Percentiles rank a stretch among this genome's conserved stretches.
phyloP scores from a whole-genome alignment of 2,888 invertebrate genomes.

The Icerya purchasi region DNA sequence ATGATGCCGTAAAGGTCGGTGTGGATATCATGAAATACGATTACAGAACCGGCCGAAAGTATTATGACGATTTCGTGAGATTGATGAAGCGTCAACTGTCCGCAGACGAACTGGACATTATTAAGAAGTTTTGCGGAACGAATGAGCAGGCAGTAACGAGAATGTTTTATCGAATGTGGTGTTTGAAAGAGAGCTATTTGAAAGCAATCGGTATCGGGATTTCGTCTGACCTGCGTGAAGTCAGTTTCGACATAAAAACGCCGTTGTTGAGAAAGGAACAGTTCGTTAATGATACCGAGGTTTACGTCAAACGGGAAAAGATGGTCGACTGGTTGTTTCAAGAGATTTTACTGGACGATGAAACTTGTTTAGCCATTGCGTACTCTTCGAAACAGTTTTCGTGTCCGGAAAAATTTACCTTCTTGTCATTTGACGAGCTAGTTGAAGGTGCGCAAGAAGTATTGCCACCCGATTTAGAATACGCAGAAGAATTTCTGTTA shows the following conservation, averaged over 20 bases:
- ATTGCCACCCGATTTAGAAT: slow-evolving; percentile 31
- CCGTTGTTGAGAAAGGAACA: slow-evolving; percentile 23
- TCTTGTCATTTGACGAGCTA: slow-evolving; percentile 37
- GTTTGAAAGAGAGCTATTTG: slow-evolving; percentile 81
- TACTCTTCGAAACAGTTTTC: slow-evolving; percentile 27
- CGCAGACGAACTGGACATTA: slow-evolving; percentile 52
- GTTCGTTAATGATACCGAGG: slow-evolving; percentile 39
- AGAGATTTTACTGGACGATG: slow-evolving; percentile 42
- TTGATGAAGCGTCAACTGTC: slow-evolving; percentile 75
- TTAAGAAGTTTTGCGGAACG: slow-evolving; percentile 34
- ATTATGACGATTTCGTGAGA: slow-evolving; percentile 49
- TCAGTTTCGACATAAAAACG: slow-evolving; percentile 50
- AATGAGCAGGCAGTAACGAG: slow-evolving; percentile 35
- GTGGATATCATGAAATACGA: slow-evolving; percentile 65
- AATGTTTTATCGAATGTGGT: slow-evolving; percentile 77
- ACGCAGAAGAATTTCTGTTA: slow-evolving; percentile 33
- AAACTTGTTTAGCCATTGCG: slow-evolving; percentile 33
- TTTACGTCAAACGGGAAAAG: slow-evolving; percentile 37
- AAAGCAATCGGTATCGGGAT: slow-evolving; percentile 79
- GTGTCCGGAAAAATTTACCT: slow-evolving; percentile 31
- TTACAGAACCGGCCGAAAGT: slow-evolving; percentile 37
- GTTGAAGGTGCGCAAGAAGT: slow-evolving; percentile 32
- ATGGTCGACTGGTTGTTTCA: slow-evolving; percentile 54
- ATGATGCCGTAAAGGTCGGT: slow-evolving; percentile 32
- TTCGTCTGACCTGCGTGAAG: slow-evolving; percentile 46